Evolutionary conservation across 2,888 invertebrate genomes (phyloP).

Genomic region (Ennomos erosarius): DNA sequence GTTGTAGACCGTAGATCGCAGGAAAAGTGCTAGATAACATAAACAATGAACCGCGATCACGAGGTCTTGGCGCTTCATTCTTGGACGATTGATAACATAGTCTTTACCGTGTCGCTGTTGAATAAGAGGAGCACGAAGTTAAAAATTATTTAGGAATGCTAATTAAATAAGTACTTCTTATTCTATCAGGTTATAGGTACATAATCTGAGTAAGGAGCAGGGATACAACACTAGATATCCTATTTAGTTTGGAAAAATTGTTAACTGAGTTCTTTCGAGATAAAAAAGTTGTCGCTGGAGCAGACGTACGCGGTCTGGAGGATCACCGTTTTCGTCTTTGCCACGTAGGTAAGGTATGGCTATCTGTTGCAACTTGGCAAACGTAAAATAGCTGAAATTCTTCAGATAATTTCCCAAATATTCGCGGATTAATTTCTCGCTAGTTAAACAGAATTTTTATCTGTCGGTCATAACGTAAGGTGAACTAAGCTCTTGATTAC

Average conservation of each 20-base stretch:
- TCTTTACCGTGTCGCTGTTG: slow-evolving; percentile 9
- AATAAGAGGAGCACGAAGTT: slow-evolving; percentile 1
- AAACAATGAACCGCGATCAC: slow-evolving; percentile 49
- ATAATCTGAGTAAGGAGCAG: no score
- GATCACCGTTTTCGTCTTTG: no score
- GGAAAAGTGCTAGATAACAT: slow-evolving; percentile 38
- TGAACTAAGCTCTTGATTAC: slow-evolving; percentile 65
- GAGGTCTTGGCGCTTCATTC: slow-evolving; percentile 47
- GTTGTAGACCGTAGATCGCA: slow-evolving; percentile 16
- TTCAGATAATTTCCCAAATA: slow-evolving; percentile 50
- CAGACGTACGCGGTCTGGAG: no score
- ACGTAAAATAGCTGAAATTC: slow-evolving; percentile 38
- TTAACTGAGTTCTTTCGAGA: not conserved
- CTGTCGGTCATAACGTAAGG: slow-evolving; percentile 40
- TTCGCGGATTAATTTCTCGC: slow-evolving; percentile 63
- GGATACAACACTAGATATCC: no score
- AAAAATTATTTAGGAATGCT: no score
- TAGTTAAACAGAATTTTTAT: slow-evolving; percentile 61
- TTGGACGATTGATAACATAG: slow-evolving; percentile 43
- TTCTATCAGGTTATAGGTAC: no score
- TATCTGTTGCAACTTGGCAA: not conserved
- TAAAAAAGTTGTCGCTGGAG: not conserved
- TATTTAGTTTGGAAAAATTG: no score
- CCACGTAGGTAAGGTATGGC: no score
- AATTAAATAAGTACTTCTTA: no score